These are phyloP conservation scores for Acanthiza pusilla DNA, from an alignment of 2,797 vertebrate genomes.

Conservation along the genomic window DNA sequence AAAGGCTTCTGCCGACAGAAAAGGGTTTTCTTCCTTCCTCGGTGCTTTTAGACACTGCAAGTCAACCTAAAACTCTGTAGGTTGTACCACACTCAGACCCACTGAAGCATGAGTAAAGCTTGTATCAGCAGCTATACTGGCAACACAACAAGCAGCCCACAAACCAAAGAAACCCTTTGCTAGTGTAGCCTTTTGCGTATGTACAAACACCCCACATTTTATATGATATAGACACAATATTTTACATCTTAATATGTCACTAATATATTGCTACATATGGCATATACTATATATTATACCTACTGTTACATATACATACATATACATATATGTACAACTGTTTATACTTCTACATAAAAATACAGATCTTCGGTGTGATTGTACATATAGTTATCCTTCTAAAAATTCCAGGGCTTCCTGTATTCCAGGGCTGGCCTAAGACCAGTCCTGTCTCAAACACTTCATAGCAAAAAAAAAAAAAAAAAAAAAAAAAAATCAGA, in stretches of 20 bases:
- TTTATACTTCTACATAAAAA: neutral
- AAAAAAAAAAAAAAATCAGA: neutral
- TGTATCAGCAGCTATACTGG: neutral
- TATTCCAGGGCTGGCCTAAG: neutral
- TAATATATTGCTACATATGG: neutral
- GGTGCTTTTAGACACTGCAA: neutral
- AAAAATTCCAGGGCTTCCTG: neutral
- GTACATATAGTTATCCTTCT: neutral
- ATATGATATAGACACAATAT: neutral
- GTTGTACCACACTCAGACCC: neutral
- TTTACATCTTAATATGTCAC: neutral
- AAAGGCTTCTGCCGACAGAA: neutral
- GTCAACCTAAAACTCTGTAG: neutral
- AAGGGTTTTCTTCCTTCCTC: neutral
- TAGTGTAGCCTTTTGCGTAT: neutral
- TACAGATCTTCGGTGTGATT: rapidly evolving
- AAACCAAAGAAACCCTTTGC: neutral
- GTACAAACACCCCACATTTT: neutral
- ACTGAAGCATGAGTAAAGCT: neutral
- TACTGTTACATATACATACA: neutral
- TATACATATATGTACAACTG: no score
- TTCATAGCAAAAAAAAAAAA: neutral
- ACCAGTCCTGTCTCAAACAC: neutral
- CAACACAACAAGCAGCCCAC: neutral
- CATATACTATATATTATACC: no score